A percentile compares a stretch with the other conserved stretches of the same genome.
These are phyloP conservation scores for Acronicta leporina DNA, from an alignment of 2,888 invertebrate genomes.

Conservation along the genomic window DNA sequence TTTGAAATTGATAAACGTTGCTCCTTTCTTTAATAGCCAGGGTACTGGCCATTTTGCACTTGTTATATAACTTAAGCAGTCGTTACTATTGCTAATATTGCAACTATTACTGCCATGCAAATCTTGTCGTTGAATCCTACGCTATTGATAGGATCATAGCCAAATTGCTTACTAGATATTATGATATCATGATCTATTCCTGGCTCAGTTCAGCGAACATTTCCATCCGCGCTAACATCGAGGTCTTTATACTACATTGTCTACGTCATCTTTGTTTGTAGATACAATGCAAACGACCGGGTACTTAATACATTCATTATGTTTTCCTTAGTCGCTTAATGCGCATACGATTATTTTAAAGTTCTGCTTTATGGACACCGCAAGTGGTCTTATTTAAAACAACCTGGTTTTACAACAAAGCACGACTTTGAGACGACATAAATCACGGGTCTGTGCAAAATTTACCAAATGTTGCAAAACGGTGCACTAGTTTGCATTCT, in stretches of 20 bases:
- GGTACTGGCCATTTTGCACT: slow-evolving; percentile 47
- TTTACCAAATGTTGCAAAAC: slow-evolving; percentile 83
- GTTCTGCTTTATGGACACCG: slow-evolving; percentile 76
- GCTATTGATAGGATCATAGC: slow-evolving; percentile 65
- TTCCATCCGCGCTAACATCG: slow-evolving; percentile 72
- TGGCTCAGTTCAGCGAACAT: slow-evolving; percentile 71
- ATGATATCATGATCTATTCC: slow-evolving; percentile 85
- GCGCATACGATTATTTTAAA: slow-evolving; percentile 64
- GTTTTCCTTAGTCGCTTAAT: slow-evolving; percentile 64
- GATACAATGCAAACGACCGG: slow-evolving; percentile 63
- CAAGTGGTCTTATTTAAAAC: slow-evolving; percentile 83
- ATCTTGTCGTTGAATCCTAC: slow-evolving; percentile 55
- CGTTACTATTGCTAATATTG: slow-evolving; percentile 15
- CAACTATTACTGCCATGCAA: slow-evolving; percentile 33
- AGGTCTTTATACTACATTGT: slow-evolving; percentile 75
- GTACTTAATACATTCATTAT: slow-evolving; percentile 74
- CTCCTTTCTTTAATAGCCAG: slow-evolving; percentile 61
- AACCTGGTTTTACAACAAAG: slow-evolving; percentile 76
- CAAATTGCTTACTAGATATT: slow-evolving; percentile 72
- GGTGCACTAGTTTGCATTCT: slow-evolving; percentile 63
- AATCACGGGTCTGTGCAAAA: slow-evolving; percentile 83
- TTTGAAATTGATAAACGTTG: slow-evolving; percentile 80
- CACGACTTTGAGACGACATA: slow-evolving; percentile 70
- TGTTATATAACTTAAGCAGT: slow-evolving; percentile 17
- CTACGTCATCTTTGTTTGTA: slow-evolving; percentile 68